These are phyloP conservation scores for Caenorhabditis uteleia DNA, from an alignment of 2,888 invertebrate species.

Conservation along the genomic window DNA sequence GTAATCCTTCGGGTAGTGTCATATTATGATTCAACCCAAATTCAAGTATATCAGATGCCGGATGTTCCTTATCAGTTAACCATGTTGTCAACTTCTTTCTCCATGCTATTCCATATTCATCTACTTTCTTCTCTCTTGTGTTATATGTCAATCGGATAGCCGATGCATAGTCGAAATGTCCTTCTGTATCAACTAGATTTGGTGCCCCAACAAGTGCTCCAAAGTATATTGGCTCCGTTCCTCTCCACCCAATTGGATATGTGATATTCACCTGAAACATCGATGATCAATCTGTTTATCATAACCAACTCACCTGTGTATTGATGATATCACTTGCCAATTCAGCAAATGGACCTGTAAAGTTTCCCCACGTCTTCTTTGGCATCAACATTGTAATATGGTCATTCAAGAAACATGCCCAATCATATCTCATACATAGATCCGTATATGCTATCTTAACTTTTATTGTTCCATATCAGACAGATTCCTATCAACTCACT, in stretches of 20 bases:
- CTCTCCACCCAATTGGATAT: slow-evolving; percentile 69
- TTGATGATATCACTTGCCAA: slow-evolving; percentile 66
- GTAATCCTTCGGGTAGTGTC: slow-evolving; percentile 65
- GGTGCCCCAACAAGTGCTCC: slow-evolving; percentile 65
- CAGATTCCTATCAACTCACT: slow-evolving; percentile 11
- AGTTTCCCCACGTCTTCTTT: slow-evolving; percentile 61
- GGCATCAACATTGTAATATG: slow-evolving; percentile 72
- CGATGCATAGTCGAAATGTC: slow-evolving; percentile 67
- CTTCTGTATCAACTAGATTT: slow-evolving; percentile 61
- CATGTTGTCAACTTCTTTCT: slow-evolving; percentile 57
- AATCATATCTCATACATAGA: slow-evolving; percentile 77
- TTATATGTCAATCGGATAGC: slow-evolving; percentile 67
- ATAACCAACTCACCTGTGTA: slow-evolving; percentile 55
- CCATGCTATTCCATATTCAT: slow-evolving; percentile 52
- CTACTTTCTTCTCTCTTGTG: slow-evolving; percentile 60
- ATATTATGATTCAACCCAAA: slow-evolving; percentile 67
- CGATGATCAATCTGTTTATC: slow-evolving; percentile 29
- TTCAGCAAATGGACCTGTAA: slow-evolving; percentile 61
- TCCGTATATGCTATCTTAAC: slow-evolving; percentile 79
- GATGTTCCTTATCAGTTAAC: slow-evolving; percentile 58
- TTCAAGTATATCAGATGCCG: slow-evolving; percentile 63
- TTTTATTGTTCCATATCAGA: neutral
- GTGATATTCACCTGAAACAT: slow-evolving; percentile 68
- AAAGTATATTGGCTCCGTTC: slow-evolving; percentile 68
- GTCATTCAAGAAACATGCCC: slow-evolving; percentile 67